These are phyloP conservation scores for Caenorhabditis doughertyi DNA, from an alignment of 2,888 invertebrate genomes.

Conservation along the genomic window DNA sequence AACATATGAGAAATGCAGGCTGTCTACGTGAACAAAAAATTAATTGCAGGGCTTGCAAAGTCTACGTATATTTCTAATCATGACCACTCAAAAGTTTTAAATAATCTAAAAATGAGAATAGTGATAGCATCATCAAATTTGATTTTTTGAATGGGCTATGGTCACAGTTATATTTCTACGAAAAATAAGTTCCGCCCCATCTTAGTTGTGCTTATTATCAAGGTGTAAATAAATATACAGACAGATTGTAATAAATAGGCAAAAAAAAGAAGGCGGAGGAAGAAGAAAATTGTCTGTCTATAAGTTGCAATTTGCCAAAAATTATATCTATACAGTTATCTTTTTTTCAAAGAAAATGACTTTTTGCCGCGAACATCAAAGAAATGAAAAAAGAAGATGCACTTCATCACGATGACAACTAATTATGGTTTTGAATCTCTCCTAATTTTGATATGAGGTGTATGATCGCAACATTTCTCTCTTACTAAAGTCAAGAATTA, in stretches of 20 bases:
- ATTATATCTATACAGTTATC: neutral
- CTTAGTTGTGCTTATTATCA: conserved; percentile 31
- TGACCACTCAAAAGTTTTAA: neutral
- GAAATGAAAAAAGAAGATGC: conserved; percentile 35
- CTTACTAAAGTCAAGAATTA: conserved; percentile 11
- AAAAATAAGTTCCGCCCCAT: neutral
- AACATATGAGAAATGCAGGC: neutral
- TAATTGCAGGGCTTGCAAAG: conserved; percentile 11
- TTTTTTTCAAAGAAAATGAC: neutral
- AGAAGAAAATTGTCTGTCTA: conserved; percentile 18
- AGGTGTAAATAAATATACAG: neutral
- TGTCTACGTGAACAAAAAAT: neutral
- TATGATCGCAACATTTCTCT: conserved; percentile 21
- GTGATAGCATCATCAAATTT: neutral
- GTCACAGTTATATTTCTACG: conserved; percentile 1
- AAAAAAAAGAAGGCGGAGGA: conserved; percentile 3
- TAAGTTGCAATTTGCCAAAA: conserved; percentile 33
- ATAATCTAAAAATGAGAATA: neutral
- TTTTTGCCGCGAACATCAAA: conserved; percentile 59
- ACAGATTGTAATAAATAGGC: conserved; percentile 10
- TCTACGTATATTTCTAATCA: conserved; percentile 10
- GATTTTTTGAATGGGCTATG: neutral
- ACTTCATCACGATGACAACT: conserved; percentile 47
- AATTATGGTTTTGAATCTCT: conserved; percentile 40
- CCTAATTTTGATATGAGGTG: neutral